phyloP scores from a whole-genome alignment of 2,888 invertebrate genomes.

The Willowsia nigromaculata region DNA sequence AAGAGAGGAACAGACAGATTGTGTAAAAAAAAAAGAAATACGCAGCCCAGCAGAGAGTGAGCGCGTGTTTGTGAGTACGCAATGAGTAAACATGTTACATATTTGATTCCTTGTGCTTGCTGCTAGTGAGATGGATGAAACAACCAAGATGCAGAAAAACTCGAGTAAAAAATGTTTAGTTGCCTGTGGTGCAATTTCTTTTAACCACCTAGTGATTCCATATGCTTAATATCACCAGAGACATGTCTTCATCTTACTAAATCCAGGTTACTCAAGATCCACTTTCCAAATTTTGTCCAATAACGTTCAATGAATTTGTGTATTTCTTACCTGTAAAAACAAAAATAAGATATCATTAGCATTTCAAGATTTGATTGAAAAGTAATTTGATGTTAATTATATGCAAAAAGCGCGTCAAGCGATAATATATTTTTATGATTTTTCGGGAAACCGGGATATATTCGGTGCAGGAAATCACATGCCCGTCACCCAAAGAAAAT shows the following conservation, averaged over 20 bases:
- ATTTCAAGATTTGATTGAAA: not conserved
- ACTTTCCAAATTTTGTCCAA: not conserved
- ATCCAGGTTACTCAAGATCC: too few species aligned
- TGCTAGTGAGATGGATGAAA: not conserved
- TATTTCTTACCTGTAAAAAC: slow-evolving; percentile 20
- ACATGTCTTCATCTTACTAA: not conserved
- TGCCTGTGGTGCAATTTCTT: too few species aligned
- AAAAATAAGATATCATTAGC: not conserved
- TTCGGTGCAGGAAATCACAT: not conserved
- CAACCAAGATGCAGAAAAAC: not conserved
- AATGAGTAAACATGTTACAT: not conserved
- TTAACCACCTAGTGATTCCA: too few species aligned
- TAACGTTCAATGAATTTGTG: not conserved
- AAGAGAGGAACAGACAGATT: not conserved
- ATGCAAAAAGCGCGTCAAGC: too few species aligned
- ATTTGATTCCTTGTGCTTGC: not conserved
- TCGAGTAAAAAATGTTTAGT: not conserved
- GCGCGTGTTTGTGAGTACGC: not conserved
- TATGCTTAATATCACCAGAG: too few species aligned
- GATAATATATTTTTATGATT: too few species aligned
- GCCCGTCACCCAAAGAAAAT: not conserved
- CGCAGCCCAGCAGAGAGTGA: not conserved
- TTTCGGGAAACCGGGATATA: not conserved
- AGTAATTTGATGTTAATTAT: too few species aligned
- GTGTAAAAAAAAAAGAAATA: not conserved